These are phyloP conservation scores for Tor tambroides DNA, from an alignment of 2,113 vertebrate genomes.

Conservation along the genomic window DNA sequence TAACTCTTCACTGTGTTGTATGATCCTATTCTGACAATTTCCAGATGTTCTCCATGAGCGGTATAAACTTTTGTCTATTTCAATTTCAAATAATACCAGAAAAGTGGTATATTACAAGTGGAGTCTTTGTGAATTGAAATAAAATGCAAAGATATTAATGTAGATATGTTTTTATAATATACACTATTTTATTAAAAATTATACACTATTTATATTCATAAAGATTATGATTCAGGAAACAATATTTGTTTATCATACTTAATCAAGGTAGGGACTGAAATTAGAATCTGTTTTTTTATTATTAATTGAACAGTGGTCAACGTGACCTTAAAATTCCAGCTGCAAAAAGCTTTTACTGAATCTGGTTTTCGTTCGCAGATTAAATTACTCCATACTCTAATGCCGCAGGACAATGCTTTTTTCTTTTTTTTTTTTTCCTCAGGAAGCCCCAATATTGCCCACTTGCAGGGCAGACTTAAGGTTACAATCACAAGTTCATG, in stretches of 20 bases:
- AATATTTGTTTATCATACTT: not conserved
- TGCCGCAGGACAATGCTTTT: not conserved
- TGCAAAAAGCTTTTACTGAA: not conserved
- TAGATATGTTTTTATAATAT: not conserved
- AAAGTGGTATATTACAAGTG: not conserved
- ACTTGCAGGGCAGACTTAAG: not conserved
- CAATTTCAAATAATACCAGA: not conserved
- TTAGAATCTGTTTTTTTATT: conserved; percentile 7
- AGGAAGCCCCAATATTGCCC: not conserved
- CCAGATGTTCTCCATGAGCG: conserved; percentile 15
- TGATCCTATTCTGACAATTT: conserved; percentile 20
- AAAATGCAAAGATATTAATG: not conserved
- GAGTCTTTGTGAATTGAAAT: not conserved
- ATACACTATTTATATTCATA: not conserved
- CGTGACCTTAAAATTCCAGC: not conserved
- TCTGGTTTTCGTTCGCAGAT: conserved; percentile 1
- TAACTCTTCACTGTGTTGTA: not conserved
- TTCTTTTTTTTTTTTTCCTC: not conserved
- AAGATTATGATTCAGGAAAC: not conserved
- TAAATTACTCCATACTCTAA: not conserved
- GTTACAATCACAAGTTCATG: not conserved
- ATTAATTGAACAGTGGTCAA: not conserved
- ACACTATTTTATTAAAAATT: not conserved
- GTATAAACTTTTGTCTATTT: not conserved
- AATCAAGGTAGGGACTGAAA: not conserved